A percentile compares a stretch with the other conserved stretches of the same genome.
These are phyloP conservation scores for Hippocampus mohnikei DNA, from an alignment of 2,113 vertebrate genomes.

Conservation along the genomic window DNA sequence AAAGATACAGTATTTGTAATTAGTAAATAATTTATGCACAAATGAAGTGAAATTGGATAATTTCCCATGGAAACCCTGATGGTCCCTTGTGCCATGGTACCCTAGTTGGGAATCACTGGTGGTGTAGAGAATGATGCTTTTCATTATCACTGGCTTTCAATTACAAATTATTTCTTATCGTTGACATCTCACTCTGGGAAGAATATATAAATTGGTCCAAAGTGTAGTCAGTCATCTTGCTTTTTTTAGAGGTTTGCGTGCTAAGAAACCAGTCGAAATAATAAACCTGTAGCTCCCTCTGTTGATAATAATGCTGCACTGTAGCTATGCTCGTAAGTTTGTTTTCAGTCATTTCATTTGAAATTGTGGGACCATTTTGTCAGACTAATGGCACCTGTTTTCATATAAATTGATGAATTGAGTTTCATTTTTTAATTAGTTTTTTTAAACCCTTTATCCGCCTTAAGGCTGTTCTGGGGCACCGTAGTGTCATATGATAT, in stretches of 20 bases:
- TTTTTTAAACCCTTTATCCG: neutral
- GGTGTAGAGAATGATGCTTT: neutral
- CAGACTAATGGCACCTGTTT: neutral
- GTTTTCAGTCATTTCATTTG: neutral
- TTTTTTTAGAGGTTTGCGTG: neutral
- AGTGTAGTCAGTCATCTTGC: neutral
- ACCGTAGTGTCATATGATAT: neutral
- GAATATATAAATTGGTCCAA: neutral
- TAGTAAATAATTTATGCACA: too few species aligned
- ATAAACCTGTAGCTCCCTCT: conserved; percentile 50
- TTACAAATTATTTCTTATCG: neutral
- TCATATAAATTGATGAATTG: neutral
- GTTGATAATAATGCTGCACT: conserved; percentile 21
- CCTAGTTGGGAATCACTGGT: neutral
- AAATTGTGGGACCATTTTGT: neutral
- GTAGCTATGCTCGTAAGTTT: neutral
- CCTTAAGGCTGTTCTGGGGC: neutral
- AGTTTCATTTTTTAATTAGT: too few species aligned
- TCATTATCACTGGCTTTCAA: neutral
- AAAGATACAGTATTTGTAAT: too few species aligned
- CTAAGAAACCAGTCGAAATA: conserved; percentile 5
- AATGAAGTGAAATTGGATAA: neutral
- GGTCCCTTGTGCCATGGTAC: neutral
- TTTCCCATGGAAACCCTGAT: neutral
- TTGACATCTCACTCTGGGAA: neutral